Conservation (phyloP, 2,888 invertebrate genomes). For the Neria commutata region DNA sequence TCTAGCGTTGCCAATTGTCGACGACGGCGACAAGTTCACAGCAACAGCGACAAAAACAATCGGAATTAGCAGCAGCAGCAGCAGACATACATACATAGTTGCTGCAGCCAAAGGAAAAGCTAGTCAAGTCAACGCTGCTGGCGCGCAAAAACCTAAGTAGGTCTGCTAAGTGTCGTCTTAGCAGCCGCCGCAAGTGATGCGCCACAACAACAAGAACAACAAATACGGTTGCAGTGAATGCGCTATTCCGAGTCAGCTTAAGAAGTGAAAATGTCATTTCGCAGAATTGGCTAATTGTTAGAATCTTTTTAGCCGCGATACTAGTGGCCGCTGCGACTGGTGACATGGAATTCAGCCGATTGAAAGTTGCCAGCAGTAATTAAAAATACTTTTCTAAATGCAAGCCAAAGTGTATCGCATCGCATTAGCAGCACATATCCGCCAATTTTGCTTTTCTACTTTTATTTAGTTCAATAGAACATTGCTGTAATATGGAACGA, state of each 20-base stretch:
- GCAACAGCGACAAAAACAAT: not conserved
- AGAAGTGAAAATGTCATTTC: slow-evolving; percentile 40
- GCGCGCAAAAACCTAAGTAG: slow-evolving; percentile 32
- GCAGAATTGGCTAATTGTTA: slow-evolving; percentile 39
- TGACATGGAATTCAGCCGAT: slow-evolving; percentile 35
- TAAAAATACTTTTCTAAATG: slow-evolving; percentile 38
- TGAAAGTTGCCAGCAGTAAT: slow-evolving; percentile 35
- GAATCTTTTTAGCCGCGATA: slow-evolving; percentile 28
- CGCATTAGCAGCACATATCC: too few species aligned
- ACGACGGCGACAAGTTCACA: slow-evolving; percentile 15
- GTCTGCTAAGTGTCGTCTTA: slow-evolving; percentile 34
- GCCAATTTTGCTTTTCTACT: too few species aligned
- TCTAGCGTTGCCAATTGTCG: not conserved
- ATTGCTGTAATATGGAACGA: too few species aligned
- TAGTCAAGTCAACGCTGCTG: not conserved
- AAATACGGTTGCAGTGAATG: slow-evolving; percentile 28
- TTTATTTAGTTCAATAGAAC: too few species aligned
- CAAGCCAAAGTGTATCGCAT: too few species aligned
- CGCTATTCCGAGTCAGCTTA: slow-evolving; percentile 24
- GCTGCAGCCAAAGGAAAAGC: not conserved
- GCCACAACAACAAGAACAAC: slow-evolving; percentile 20
- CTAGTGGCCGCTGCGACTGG: slow-evolving; percentile 1
- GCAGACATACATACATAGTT: too few species aligned
- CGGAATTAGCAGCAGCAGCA: not conserved
- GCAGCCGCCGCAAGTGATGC: slow-evolving; percentile 16